phyloP scores from a whole-genome alignment of 2,113 vertebrate genomes.

The Bambusicola thoracicus region DNA sequence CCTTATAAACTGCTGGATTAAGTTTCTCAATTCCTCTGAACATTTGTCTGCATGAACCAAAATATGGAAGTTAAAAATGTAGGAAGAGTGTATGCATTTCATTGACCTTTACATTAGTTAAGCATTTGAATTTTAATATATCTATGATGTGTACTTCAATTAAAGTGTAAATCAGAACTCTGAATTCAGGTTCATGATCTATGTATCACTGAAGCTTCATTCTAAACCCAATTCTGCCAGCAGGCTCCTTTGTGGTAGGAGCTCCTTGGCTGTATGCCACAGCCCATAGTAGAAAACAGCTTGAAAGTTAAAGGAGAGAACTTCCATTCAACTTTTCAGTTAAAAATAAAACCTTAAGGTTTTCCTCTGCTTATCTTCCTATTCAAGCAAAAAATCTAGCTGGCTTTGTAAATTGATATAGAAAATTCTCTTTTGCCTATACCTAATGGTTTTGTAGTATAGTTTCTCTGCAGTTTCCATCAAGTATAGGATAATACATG shows the following conservation, averaged over 20 bases:
- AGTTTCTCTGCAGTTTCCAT: background rate
- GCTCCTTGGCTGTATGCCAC: background rate
- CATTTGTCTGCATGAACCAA: background rate
- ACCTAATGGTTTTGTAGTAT: background rate
- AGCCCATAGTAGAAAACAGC: background rate
- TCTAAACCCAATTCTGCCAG: background rate
- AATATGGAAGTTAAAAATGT: conserved; percentile 27
- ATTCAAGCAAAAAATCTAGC: background rate
- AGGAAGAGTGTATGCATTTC: conserved; percentile 9
- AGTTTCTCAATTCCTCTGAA: background rate
- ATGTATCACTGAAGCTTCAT: background rate
- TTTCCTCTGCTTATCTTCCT: too few relatives aligned
- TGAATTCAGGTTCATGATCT: background rate
- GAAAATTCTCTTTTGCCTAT: background rate
- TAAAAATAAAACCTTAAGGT: background rate
- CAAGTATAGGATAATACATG: background rate
- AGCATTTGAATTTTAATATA: conserved; percentile 38
- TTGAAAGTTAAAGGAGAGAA: background rate
- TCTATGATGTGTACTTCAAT: conserved; percentile 43
- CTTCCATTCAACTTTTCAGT: background rate
- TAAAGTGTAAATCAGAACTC: conserved; percentile 36
- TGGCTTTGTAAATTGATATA: background rate
- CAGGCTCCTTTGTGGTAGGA: background rate
- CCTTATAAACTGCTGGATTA: conserved; percentile 31
- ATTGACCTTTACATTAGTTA: conserved; percentile 55